Conservation (phyloP, 2,797 vertebrate species). For the Heteromormyrus szaboi region DNA sequence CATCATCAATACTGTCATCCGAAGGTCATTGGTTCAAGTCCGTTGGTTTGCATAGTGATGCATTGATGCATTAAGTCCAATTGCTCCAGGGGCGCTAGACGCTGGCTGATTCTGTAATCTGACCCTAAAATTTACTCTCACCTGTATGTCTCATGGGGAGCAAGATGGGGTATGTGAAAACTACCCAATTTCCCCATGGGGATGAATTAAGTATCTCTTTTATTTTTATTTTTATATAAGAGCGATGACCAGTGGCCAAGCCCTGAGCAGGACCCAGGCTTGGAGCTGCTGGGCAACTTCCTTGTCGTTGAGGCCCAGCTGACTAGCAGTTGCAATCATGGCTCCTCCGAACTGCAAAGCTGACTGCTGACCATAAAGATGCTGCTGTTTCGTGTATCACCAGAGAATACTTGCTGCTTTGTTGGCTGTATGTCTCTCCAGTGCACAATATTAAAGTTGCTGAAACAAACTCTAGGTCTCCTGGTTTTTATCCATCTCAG, state of each 20-base stretch:
- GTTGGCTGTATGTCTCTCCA: neutral
- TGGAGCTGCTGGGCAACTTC: neutral
- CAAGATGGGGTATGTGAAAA: neutral
- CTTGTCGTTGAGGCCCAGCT: neutral
- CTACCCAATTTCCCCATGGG: neutral
- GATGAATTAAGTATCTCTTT: neutral
- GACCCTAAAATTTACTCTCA: neutral
- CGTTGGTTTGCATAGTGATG: neutral
- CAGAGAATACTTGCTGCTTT: neutral
- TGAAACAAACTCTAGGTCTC: neutral
- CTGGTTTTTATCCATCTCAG: neutral
- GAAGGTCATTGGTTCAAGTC: neutral
- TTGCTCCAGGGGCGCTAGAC: neutral
- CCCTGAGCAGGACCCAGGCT: neutral
- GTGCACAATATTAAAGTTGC: conserved; percentile 21
- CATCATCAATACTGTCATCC: neutral
- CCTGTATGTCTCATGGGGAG: neutral
- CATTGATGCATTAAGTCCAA: neutral
- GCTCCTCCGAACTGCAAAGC: neutral
- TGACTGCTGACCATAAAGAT: neutral
- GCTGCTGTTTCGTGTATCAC: neutral
- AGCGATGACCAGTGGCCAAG: neutral
- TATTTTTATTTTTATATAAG: neutral
- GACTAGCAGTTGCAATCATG: neutral
- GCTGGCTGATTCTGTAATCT: neutral